Evolutionary conservation across 2,113 vertebrate genomes (phyloP), one percentile per base, ranked within the genome.

Genomic region (Gobiocypris rarus): DNA sequence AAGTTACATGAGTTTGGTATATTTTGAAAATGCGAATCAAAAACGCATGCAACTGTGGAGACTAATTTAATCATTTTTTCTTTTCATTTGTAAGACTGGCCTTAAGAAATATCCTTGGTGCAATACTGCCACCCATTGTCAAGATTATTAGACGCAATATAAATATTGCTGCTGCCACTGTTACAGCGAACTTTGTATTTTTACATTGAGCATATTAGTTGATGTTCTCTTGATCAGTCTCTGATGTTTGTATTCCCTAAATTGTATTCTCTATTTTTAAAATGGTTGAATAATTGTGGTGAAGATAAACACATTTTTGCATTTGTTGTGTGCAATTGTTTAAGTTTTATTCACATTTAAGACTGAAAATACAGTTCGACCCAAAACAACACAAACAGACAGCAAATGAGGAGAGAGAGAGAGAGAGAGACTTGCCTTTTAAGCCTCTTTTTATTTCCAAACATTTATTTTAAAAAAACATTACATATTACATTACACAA

Each of bases 81-180:
- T 54, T 83, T 24, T 38, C 38, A 52, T 52, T 31, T 75, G 15
- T 28, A 75, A 28, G 43, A 22, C 69, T 74, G 81, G 70, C 41
- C 34, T 22, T 56, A 43, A 22, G 28, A 22, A 74, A 13, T 14
- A 14, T 54, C 15, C 2, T 77, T 26, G 7, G 28, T 79, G 54
- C 43, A 78, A 65, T 80, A 52, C 75, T 83, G 85, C 81, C 85
- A 78, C 19, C 85, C 24, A 73, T 43, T 83, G 81, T 56, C 52
- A 59, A 56, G 17, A 58, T 24, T 84, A 4, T 43, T 9, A 31
- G 65, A 65, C 14, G 19, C 52, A 61, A 9, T 43, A 56, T 56
- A 8, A 70, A 34, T 56, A 4, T 24, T 56, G 50, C 17, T 31
- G 19, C 38, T 26, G 65, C 9, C 3, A 67, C 4, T 24, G n/a